Conservation (phyloP, 1,140 invertebrate species). For the Kradibia gibbosae region DNA sequence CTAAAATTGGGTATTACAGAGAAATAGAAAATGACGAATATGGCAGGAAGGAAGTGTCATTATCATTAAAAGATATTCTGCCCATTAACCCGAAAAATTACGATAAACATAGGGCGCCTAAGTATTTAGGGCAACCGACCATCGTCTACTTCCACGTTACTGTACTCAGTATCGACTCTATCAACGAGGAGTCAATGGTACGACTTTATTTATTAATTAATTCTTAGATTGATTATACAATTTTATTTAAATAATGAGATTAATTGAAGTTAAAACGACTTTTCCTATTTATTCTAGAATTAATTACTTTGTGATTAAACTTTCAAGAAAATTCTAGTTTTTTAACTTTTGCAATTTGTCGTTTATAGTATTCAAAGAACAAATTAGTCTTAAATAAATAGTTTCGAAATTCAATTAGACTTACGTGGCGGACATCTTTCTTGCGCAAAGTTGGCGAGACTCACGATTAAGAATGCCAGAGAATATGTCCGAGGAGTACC, state of each 20-base stretch:
- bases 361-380: too few species aligned
- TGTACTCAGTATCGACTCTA: slow-evolving; percentile 88
- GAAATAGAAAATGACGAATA: slow-evolving; percentile 67
- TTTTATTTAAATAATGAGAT: neutral
- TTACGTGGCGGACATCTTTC: slow-evolving; percentile 92
- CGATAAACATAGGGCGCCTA: slow-evolving; percentile 91
- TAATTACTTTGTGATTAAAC: too few species aligned
- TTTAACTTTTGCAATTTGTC: neutral
- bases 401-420: slow-evolving; percentile 76
- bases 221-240: neutral
- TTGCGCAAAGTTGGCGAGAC: slow-evolving; percentile 93
- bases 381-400: too few species aligned
- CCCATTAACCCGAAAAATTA: slow-evolving; percentile 88
- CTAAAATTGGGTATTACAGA: slow-evolving; percentile 51
- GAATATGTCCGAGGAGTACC: slow-evolving; percentile 93
- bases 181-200: slow-evolving; percentile 95
- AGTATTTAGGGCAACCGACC: slow-evolving; percentile 87
- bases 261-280: neutral
- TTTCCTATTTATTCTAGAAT: neutral
- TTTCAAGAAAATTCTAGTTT: too few species aligned
- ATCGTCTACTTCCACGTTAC: slow-evolving; percentile 92
- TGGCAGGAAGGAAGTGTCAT: slow-evolving; percentile 68
- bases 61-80: slow-evolving; percentile 86
- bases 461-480: slow-evolving; percentile 87
- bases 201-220: slow-evolving; percentile 54